Percentiles rank a stretch among this genome's conserved stretches.
phyloP scores from a whole-genome alignment of 1,140 invertebrate genomes.

The Trachymyrmex cornetzi region DNA sequence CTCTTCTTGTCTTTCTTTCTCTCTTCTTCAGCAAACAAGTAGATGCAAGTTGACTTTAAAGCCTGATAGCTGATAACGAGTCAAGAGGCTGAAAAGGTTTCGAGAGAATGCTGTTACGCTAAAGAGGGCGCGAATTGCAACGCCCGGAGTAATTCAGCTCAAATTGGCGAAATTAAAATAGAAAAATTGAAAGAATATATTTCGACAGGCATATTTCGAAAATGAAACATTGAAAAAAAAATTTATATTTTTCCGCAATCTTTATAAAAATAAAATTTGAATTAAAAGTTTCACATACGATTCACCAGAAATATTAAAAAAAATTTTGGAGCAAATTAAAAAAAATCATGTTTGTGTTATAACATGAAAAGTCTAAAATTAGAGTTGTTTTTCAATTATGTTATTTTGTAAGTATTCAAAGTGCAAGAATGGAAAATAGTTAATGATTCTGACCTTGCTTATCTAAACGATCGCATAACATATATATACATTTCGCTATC shows the following conservation, averaged over 20 bases:
- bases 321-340: constrained; percentile 8
- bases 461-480: not conserved
- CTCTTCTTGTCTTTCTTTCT: constrained; percentile 10
- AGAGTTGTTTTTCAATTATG: not conserved
- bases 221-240: not conserved
- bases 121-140: not conserved
- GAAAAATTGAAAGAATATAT: not conserved
- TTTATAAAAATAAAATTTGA: not conserved
- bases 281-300: not conserved
- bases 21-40: constrained; percentile 4
- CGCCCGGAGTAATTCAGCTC: not conserved
- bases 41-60: constrained; percentile 14
- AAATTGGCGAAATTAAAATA: not conserved
- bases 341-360: not conserved
- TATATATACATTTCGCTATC: not conserved
- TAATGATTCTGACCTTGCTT: not conserved
- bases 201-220: not conserved
- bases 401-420: not conserved
- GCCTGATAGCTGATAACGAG: constrained; percentile 39
- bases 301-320: not conserved
- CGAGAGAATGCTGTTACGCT: not conserved
- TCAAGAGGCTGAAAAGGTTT: constrained; percentile 22
- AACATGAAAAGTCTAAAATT: not conserved
- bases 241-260: not conserved
- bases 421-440: not conserved